Evolutionary conservation across 2,113 vertebrate species (phyloP), one percentile per base, ranked within the genome.

Genomic region (Cettia cetti): DNA sequence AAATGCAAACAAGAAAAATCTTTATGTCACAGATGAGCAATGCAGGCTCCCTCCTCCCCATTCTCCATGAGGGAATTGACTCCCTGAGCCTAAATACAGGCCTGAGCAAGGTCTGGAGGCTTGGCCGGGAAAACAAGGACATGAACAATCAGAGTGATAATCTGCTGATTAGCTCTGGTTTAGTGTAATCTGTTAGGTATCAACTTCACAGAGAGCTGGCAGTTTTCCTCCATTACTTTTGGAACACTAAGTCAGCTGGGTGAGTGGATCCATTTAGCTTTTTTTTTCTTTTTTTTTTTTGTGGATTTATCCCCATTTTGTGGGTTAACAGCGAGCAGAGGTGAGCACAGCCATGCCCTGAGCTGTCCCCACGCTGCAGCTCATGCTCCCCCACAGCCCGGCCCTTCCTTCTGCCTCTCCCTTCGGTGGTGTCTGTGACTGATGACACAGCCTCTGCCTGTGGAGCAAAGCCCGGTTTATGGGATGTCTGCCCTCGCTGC

Each of bases 101-200:
- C 82, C 85, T 88, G n/a, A 87, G 75, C 57, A 31, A 72, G 40
- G 57, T 82, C 84, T 83, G 30, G 8, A 47, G 68, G 22, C 35
- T 92, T 89, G 93, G 87, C 83, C 2, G 3, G 89, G 77, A 63
- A 86, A 75, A 50, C 33, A 27, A 45, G 69, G 74, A 44, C 84
- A 60, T 15, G 24, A 86, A 81, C 85, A 86, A 91, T 65, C 44
- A 15, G 27, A 79, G 75, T 10, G 71, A 86, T 95, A 96, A 86
- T 90, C 94, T 90, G 31, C 79, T 90, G 76, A 90, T 94, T 66
- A 78, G 89, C 47, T 33, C 70, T 33, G 82, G 82, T 94, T 80
- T 35, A 85, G 6, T 16, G 54, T 84, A 87, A 94, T 82, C 96
- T 95, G 87, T 39, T 66, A 45, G 59, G 22, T 53, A 42, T 81